These are phyloP conservation scores for Sycophila sp. DNA, from an alignment of 1,140 invertebrate species.

Conservation along the genomic window DNA sequence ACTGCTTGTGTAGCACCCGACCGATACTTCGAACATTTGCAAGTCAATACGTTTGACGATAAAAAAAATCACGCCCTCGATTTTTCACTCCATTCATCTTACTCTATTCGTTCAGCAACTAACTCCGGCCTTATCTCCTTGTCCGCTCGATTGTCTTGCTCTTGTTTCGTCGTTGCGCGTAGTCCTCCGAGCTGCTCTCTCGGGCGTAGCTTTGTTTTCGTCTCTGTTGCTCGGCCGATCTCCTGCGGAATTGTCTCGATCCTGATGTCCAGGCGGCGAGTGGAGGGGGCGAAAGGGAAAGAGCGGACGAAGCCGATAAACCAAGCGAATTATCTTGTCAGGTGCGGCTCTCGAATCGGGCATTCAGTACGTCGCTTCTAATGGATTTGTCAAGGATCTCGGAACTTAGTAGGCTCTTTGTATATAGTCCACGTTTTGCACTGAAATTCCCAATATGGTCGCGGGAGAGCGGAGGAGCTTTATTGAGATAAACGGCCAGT, in stretches of 20 bases:
- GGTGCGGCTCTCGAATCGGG: constrained; percentile 7
- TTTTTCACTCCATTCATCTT: no score
- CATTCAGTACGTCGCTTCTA: constrained; percentile 31
- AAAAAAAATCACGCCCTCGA: no score
- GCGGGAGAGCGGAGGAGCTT: neutral
- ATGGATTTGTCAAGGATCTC: constrained; percentile 39
- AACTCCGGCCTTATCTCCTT: neutral
- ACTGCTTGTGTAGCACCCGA: no score
- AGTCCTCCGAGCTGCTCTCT: neutral
- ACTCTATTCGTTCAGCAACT: no score
- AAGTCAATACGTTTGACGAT: no score
- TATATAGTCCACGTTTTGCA: constrained; percentile 3
- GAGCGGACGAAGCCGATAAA: constrained; percentile 21
- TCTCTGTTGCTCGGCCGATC: neutral
- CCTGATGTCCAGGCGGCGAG: neutral
- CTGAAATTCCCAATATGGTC: constrained; percentile 32
- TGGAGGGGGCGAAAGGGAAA: no score
- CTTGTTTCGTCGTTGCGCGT: neutral
- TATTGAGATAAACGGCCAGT: constrained; percentile 31
- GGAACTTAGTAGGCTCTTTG: constrained; percentile 9
- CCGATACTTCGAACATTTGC: no score
- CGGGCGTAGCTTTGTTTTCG: neutral
- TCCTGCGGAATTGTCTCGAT: constrained; percentile 1
- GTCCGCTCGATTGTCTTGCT: neutral
- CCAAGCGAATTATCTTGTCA: constrained; percentile 38